phyloP scores from a whole-genome alignment of 2,888 invertebrate species.

The Epirrhoe alternata region DNA sequence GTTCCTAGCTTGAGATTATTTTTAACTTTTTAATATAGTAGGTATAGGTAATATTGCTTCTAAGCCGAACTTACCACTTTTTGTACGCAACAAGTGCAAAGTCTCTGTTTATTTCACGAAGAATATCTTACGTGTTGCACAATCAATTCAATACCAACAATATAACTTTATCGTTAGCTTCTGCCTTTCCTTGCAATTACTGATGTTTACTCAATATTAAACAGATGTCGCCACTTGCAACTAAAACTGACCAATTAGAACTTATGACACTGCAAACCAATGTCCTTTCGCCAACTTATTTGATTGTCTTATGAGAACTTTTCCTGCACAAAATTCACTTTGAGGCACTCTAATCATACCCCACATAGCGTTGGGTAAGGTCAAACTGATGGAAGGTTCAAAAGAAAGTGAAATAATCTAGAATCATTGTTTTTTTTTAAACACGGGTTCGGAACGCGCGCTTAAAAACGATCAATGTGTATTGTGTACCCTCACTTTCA shows the following conservation, averaged over 20 bases:
- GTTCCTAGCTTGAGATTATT: background rate
- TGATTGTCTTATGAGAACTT: too few relatives aligned
- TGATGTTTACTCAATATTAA: background rate
- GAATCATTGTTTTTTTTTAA: too few relatives aligned
- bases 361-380: too few relatives aligned
- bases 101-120: conserved; percentile 14
- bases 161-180: background rate
- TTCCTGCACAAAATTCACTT: too few relatives aligned
- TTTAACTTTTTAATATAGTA: background rate
- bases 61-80: conserved; percentile 14
- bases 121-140: background rate
- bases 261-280: background rate
- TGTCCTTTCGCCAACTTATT: too few relatives aligned
- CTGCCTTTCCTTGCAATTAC: background rate
- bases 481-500: too few relatives aligned
- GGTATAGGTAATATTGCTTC: background rate
- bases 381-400: too few relatives aligned
- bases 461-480: too few relatives aligned
- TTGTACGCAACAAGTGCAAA: conserved; percentile 27
- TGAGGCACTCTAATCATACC: too few relatives aligned
- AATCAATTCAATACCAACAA: conserved; percentile 4
- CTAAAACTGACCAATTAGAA: background rate
- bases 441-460: too few relatives aligned
- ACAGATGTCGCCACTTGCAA: background rate
- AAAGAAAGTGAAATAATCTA: too few relatives aligned